Percentiles rank a stretch among this genome's conserved stretches.
Evolutionary conservation across 2,113 vertebrate species (phyloP).

Genomic region (Megaleporinus macrocephalus): DNA sequence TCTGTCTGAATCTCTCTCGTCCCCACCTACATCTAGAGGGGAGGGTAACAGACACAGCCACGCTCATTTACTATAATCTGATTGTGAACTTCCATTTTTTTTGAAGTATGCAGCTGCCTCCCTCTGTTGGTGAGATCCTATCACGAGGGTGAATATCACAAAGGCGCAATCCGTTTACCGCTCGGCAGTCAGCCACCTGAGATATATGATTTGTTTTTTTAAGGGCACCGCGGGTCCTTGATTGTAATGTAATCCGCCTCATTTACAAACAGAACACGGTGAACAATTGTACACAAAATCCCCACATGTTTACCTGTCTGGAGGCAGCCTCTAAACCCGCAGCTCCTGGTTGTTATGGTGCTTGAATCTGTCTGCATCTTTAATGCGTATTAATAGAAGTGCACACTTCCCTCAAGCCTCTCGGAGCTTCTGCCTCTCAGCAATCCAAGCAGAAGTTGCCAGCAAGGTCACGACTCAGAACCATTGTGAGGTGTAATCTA

Average conservation of each 20-base stretch:
- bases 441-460: slow-evolving; percentile 26
- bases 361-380: slow-evolving; percentile 40
- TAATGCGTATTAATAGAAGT: slow-evolving; percentile 39
- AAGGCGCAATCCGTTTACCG: slow-evolving; percentile 48
- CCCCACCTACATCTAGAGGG: slow-evolving; percentile 29
- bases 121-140: slow-evolving; percentile 45
- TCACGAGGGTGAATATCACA: slow-evolving; percentile 54
- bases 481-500: slow-evolving; percentile 36
- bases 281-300: slow-evolving; percentile 29
- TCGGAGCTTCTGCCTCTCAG: slow-evolving; percentile 14
- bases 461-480: slow-evolving; percentile 49
- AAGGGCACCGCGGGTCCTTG: slow-evolving; percentile 30
- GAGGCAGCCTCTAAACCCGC: slow-evolving; percentile 22
- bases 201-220: slow-evolving; percentile 24
- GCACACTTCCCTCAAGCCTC: slow-evolving; percentile 17
- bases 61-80: slow-evolving; percentile 54
- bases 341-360: slow-evolving; percentile 7
- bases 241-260: slow-evolving; percentile 46
- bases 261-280: slow-evolving; percentile 46
- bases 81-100: slow-evolving; percentile 46
- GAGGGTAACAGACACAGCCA: slow-evolving; percentile 40
- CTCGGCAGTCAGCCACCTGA: slow-evolving; percentile 49
- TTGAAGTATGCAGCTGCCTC: slow-evolving; percentile 50
- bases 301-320: slow-evolving; percentile 21
- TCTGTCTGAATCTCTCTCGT: not conserved